Conservation (phyloP, 2,113 vertebrate genomes). For the Grus americana region DNA sequence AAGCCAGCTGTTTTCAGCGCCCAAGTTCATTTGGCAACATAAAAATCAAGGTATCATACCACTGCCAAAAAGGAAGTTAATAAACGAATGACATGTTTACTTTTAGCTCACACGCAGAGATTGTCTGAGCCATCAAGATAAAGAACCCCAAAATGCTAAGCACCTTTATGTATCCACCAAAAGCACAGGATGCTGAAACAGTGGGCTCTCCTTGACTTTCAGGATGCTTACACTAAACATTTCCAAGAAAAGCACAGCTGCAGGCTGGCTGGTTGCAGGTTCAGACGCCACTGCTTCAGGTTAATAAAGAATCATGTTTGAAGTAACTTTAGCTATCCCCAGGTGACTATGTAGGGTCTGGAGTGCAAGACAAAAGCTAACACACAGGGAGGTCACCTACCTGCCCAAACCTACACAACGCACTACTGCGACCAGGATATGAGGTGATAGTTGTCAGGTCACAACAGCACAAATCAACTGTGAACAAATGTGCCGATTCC, state of each 20-base stretch:
- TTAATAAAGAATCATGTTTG: background rate
- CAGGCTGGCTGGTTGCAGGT: too few relatives aligned
- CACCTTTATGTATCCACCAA: background rate
- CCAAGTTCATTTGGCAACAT: background rate
- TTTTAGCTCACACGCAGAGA: background rate
- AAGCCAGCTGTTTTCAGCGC: background rate
- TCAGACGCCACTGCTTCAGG: background rate
- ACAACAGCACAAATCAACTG: rapidly evolving
- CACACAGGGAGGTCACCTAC: background rate
- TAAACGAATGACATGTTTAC: background rate
- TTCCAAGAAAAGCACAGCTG: background rate
- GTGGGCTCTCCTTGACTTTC: background rate
- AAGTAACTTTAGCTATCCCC: background rate
- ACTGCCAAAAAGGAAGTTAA: background rate
- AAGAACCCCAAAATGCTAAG: background rate
- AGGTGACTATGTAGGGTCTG: background rate
- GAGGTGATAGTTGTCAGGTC: background rate
- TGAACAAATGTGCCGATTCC: background rate
- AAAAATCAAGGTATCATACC: background rate
- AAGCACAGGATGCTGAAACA: background rate
- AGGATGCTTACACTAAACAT: background rate
- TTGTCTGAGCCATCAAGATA: background rate
- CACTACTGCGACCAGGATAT: background rate
- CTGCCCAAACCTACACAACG: rapidly evolving
- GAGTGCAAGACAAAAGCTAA: background rate